Conservation (phyloP, 2,888 invertebrate genomes). For the Erebia epiphron region DNA sequence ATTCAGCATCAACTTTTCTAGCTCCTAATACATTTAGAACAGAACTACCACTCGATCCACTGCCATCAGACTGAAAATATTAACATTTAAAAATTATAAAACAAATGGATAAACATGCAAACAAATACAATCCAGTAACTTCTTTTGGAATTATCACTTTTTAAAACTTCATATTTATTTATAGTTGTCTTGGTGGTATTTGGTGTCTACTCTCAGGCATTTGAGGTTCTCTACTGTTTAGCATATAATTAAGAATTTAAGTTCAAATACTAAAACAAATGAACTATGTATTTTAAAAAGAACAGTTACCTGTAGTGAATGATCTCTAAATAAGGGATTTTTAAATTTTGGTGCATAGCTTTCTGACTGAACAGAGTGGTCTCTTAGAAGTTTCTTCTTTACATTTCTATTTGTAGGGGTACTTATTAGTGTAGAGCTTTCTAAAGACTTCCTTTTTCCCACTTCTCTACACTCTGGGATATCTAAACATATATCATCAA, state of each 20-base stretch:
- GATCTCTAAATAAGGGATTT: slow-evolving; percentile 75
- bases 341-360: slow-evolving; percentile 71
- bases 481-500: slow-evolving; percentile 61
- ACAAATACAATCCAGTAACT: no score
- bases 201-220: no score
- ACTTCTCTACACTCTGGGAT: slow-evolving; percentile 61
- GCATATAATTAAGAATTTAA: background rate
- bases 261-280: background rate
- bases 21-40: slow-evolving; percentile 92
- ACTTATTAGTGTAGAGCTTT: slow-evolving; percentile 62
- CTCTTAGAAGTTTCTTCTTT: slow-evolving; percentile 67
- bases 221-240: no score
- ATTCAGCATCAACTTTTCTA: slow-evolving; percentile 94
- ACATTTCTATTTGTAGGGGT: slow-evolving; percentile 55
- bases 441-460: slow-evolving; percentile 70
- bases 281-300: background rate
- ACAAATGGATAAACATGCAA: background rate
- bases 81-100: background rate
- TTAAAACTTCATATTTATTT: no score
- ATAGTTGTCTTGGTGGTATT: no score
- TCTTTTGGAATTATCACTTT: no score
- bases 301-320: slow-evolving; percentile 71
- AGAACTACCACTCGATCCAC: slow-evolving; percentile 86
- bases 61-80: slow-evolving; percentile 69
- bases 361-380: slow-evolving; percentile 77